Evolutionary conservation across 2,113 vertebrate species (phyloP).

Genomic region (Pangasianodon hypophthalmus): DNA sequence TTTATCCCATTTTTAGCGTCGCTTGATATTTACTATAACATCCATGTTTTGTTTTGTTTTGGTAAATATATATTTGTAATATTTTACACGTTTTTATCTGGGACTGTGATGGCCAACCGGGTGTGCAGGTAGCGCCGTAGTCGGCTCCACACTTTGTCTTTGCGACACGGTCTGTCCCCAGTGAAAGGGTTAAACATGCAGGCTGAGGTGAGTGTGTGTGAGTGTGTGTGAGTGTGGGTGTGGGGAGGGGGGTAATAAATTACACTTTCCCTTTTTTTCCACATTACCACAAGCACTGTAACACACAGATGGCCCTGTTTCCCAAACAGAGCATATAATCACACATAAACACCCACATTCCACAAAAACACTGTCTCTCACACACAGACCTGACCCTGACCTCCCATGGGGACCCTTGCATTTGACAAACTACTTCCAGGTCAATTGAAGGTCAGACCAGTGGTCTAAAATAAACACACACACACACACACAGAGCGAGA

Average conservation of each 20-base stretch:
- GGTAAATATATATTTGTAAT: not conserved
- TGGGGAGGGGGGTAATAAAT: conserved; percentile 36
- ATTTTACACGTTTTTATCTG: not conserved
- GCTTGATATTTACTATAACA: not conserved
- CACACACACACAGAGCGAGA: not conserved
- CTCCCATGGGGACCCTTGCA: conserved; percentile 40
- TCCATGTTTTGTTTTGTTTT: no score
- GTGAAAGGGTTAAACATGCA: conserved; percentile 29
- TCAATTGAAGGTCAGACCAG: conserved; percentile 43
- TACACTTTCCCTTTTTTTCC: conserved; percentile 31
- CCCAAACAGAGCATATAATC: conserved; percentile 25
- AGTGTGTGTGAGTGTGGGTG: not conserved
- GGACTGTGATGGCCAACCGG: not conserved
- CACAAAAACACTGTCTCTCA: conserved; percentile 2
- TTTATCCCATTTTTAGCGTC: not conserved
- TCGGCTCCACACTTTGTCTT: not conserved
- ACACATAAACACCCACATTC: conserved; percentile 18
- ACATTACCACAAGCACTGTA: conserved; percentile 28
- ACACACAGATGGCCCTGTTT: conserved; percentile 27
- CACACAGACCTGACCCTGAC: conserved; percentile 22
- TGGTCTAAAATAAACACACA: conserved; percentile 33
- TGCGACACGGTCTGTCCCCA: not conserved
- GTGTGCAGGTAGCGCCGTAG: not conserved
- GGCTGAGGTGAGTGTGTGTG: not conserved
- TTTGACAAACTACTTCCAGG: conserved; percentile 51